phyloP scores from a whole-genome alignment of 2,797 vertebrate genomes.

The Perodicticus potto region DNA sequence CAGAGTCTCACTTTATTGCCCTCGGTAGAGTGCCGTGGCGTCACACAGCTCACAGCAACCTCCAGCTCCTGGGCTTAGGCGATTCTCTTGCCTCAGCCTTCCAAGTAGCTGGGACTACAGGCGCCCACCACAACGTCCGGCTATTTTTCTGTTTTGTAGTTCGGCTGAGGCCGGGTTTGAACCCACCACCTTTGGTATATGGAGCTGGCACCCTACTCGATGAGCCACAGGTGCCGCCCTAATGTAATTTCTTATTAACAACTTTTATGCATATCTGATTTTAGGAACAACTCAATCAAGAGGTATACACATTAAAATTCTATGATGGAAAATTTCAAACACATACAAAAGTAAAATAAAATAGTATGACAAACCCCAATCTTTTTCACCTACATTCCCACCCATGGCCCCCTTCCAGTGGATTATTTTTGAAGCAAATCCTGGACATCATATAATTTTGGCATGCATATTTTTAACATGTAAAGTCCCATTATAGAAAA shows the following conservation, averaged over 20 bases:
- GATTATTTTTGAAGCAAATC: slow-evolving; percentile 60
- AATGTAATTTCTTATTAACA: slow-evolving; percentile 50
- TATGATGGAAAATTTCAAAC: slow-evolving; percentile 47
- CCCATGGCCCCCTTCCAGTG: background rate
- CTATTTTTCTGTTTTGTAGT: too few species aligned
- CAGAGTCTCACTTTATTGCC: too few species aligned
- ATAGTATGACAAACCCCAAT: background rate
- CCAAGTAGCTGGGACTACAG: too few species aligned
- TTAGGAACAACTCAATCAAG: slow-evolving; percentile 45
- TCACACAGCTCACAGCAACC: too few species aligned
- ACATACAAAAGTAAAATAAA: slow-evolving; percentile 22
- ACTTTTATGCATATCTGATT: slow-evolving; percentile 48
- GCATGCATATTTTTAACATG: slow-evolving; percentile 35
- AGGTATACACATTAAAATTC: slow-evolving; percentile 35
- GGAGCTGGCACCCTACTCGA: too few species aligned
- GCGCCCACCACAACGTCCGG: too few species aligned
- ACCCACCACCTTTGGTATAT: too few species aligned
- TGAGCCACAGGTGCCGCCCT: background rate
- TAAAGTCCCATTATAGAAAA: slow-evolving; percentile 38
- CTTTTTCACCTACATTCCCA: slow-evolving; percentile 41
- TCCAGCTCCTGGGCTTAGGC: too few species aligned
- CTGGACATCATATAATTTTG: slow-evolving; percentile 13
- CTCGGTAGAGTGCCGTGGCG: too few species aligned
- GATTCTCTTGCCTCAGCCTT: too few species aligned
- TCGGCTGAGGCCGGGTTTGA: too few species aligned